These are phyloP conservation scores for Drosophila yakuba DNA, from an alignment of 1,140 invertebrate species.

Conservation along the genomic window DNA sequence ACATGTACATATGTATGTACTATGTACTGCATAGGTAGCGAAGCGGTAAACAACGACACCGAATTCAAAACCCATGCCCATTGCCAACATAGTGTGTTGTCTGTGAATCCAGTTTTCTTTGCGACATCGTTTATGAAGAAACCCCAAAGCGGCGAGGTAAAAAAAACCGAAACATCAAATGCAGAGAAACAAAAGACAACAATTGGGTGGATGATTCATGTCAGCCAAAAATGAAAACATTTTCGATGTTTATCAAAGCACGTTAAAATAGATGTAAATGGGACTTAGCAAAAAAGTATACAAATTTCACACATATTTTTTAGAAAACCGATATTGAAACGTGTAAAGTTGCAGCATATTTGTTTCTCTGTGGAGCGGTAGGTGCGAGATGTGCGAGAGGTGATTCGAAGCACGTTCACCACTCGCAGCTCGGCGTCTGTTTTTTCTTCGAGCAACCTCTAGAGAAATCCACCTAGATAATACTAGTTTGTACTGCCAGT, in stretches of 20 bases:
- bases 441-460: slow-evolving; percentile 47
- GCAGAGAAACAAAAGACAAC: slow-evolving; percentile 8
- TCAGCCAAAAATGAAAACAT: background rate
- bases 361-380: slow-evolving; percentile 12
- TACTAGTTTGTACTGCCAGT: slow-evolving; percentile 57
- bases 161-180: slow-evolving; percentile 8
- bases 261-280: background rate
- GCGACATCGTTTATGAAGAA: slow-evolving; percentile 51
- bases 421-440: slow-evolving; percentile 14
- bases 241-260: background rate
- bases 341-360: background rate
- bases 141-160: slow-evolving; percentile 28
- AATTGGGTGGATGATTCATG: background rate
- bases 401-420: slow-evolving; percentile 58
- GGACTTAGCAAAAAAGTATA: too few species aligned
- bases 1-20: slow-evolving; percentile 2
- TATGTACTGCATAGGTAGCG: slow-evolving; percentile 17
- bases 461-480: slow-evolving; percentile 49
- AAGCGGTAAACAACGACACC: slow-evolving; percentile 46
- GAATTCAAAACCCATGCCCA: slow-evolving; percentile 46
- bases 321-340: background rate
- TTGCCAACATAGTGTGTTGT: slow-evolving; percentile 44
- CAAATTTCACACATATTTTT: background rate
- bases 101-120: slow-evolving; percentile 51
- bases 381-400: slow-evolving; percentile 33